These are phyloP conservation scores for Scartelaos histophorus DNA, from an alignment of 2,113 vertebrate species.

Conservation along the genomic window DNA sequence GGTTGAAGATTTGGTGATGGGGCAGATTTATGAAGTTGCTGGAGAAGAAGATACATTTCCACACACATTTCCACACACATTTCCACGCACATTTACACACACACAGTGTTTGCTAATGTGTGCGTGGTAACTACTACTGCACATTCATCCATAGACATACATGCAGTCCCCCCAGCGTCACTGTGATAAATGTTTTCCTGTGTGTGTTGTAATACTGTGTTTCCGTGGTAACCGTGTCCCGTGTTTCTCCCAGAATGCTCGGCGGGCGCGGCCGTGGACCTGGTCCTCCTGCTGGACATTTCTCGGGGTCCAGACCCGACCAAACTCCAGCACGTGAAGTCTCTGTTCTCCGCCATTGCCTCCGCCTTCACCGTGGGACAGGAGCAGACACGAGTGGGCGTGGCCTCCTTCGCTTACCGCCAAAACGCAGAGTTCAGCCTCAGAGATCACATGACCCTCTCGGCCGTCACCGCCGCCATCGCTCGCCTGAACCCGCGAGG, in stretches of 20 bases:
- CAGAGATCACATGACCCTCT: neutral
- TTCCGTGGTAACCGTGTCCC: too few relatives aligned
- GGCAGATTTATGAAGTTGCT: too few relatives aligned
- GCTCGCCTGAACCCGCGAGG: neutral
- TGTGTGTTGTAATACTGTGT: neutral
- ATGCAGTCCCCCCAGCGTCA: too few relatives aligned
- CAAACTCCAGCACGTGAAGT: neutral
- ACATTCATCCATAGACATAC: too few relatives aligned
- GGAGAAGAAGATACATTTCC: too few relatives aligned
- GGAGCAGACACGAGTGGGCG: neutral
- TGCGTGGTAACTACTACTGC: too few relatives aligned
- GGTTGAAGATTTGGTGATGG: too few relatives aligned
- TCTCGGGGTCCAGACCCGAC: neutral
- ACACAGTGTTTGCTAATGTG: too few relatives aligned
- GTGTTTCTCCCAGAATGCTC: neutral
- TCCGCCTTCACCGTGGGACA: neutral
- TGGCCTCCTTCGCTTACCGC: neutral
- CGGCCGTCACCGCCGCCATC: neutral
- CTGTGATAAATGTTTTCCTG: too few relatives aligned
- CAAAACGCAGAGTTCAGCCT: neutral
- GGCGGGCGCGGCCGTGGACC: neutral
- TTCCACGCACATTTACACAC: too few relatives aligned
- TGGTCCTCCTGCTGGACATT: neutral
- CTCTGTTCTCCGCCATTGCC: neutral
- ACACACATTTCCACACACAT: too few relatives aligned